Evolutionary conservation across 2,797 vertebrate species (phyloP), one percentile per base, ranked within the genome.

Genomic region (Lindbergichthys nudifrons): DNA sequence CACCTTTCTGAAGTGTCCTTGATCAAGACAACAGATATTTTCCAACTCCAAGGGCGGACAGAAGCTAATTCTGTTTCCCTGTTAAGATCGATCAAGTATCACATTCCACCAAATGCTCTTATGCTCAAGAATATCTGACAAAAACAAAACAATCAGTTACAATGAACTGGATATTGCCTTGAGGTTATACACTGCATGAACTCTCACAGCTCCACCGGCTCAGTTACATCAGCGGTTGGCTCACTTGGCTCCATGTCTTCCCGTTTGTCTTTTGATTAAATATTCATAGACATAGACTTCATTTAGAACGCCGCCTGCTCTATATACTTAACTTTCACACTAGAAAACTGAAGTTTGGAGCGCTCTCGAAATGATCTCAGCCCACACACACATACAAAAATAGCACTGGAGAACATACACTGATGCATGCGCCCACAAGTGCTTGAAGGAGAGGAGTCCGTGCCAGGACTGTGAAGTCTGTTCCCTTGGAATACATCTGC

Each of bases 251-350:
- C 50, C 10, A 16, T 48, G 64, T 76, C 67, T 77, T 62, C 54
- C 36, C 58, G 30, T 77, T 84, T 80, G 65, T 75, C 70, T 81
- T 85, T 83, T 83, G 75, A 92, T 86, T 39, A 92, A 91, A 89
- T 77, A 79, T 88, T 89, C 79, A 86, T 64, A 19, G 48, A 39
- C 54, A 0, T 18, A 75, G 68, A 66, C 83, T 78, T 72, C 39
- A 52, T 86, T 86, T 88, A 54, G 57, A 79, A 72, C n/a, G 12
- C 78, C 8, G 65, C 67, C 81, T 85, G 81, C 64, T 84, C 88
- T 19, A 70, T 48, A 81, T 84, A 58, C 56, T 62, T 36, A 66
- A 84, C 64, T 77, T 83, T 77, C 67, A 70, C 70, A 59, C 61
- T 72, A 69, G 84, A 71, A 1, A 79, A 61, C 19, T 59, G 64